Percentiles rank a stretch among this genome's conserved stretches.
Conservation (phyloP, 1,140 invertebrate species). For the Harlomillsia oculata region DNA sequence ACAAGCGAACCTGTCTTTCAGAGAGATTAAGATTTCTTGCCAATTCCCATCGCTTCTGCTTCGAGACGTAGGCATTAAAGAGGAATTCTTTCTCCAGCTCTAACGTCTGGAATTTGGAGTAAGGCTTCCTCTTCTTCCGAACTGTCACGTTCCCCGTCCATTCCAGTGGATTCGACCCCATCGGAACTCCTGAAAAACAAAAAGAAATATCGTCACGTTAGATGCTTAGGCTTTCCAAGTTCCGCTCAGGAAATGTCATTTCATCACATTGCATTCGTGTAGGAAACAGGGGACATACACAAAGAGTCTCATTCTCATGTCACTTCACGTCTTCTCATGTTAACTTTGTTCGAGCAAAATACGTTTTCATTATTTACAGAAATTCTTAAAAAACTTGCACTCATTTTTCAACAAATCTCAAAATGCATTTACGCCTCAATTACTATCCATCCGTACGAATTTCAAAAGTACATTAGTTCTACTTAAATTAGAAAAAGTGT, state of each 20-base stretch:
- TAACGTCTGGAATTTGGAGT: constrained; percentile 91
- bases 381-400: no score
- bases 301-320: no score
- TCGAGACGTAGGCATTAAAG: constrained; percentile 91
- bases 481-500: no score
- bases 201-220: no score
- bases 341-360: no score
- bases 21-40: constrained; percentile 85
- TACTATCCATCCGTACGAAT: no score
- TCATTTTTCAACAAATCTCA: no score
- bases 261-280: not conserved
- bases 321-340: no score
- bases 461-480: no score
- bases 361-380: no score
- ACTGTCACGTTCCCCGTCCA: constrained; percentile 88
- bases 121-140: constrained; percentile 93
- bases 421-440: no score
- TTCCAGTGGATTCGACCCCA: constrained; percentile 68
- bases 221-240: not conserved
- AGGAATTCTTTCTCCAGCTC: constrained; percentile 96
- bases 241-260: not conserved
- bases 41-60: constrained; percentile 93
- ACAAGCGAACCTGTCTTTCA: constrained; percentile 72
- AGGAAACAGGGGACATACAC: not conserved
- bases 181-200: constrained; percentile 39